Conservation (phyloP, 2,797 vertebrate genomes). For the Tachyglossus aculeatus region DNA sequence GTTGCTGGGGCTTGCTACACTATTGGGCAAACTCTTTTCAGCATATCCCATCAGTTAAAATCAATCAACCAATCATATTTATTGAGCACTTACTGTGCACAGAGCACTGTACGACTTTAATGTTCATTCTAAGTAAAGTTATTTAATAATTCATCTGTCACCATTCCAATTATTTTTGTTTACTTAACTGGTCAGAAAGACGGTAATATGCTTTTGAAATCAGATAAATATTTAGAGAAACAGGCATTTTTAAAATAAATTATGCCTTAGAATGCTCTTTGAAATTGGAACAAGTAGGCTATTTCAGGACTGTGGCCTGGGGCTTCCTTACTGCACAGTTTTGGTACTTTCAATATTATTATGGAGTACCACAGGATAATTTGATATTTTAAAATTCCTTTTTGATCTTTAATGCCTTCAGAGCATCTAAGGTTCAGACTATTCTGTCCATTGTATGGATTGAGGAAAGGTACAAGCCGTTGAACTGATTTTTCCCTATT, state of each 20-base stretch:
- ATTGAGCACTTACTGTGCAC: too few species aligned
- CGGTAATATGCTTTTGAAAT: conserved; percentile 62
- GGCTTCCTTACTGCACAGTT: fast-evolving
- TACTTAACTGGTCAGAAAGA: conserved; percentile 48
- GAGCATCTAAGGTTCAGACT: too few species aligned
- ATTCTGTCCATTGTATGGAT: too few species aligned
- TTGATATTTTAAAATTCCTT: not conserved
- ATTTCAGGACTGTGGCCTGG: not conserved
- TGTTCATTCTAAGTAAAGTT: conserved; percentile 44
- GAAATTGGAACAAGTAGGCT: conserved; percentile 5
- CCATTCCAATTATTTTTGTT: conserved; percentile 58
- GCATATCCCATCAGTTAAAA: too few species aligned
- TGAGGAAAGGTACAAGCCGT: too few species aligned
- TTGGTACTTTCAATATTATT: not conserved
- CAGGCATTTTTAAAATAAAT: conserved; percentile 33
- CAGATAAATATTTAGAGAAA: conserved; percentile 44
- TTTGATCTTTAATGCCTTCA: not conserved
- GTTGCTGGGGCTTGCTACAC: too few species aligned
- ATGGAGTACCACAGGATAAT: too few species aligned
- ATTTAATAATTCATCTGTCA: conserved; percentile 54
- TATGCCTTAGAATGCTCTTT: conserved; percentile 36
- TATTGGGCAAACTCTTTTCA: too few species aligned
- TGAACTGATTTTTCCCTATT: too few species aligned
- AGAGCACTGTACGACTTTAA: too few species aligned
- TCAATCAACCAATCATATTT: too few species aligned